Evolutionary conservation across 2,113 vertebrate genomes (phyloP).

Genomic region (Parus major): DNA sequence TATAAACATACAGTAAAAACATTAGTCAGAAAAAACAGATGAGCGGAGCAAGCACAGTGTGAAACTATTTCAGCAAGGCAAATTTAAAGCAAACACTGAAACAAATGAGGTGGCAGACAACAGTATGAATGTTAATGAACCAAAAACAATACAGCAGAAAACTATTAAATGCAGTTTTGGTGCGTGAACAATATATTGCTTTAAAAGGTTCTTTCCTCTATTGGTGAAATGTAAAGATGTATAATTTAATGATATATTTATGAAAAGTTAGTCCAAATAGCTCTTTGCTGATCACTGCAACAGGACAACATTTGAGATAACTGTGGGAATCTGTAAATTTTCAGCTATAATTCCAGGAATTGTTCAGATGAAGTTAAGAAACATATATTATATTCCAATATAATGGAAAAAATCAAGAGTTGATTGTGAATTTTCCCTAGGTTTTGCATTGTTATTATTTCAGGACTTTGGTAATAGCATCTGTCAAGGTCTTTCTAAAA

Average conservation of each 20-base stretch:
- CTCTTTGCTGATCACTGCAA: constrained; percentile 4
- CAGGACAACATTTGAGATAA: not conserved
- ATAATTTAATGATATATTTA: constrained; percentile 1
- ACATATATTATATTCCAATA: not conserved
- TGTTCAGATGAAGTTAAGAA: not conserved
- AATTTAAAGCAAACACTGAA: constrained; percentile 70
- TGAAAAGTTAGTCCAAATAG: constrained; percentile 3
- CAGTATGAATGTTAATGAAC: constrained; percentile 69
- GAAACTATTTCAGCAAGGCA: constrained; percentile 61
- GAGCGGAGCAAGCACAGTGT: constrained; percentile 24
- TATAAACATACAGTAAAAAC: not conserved
- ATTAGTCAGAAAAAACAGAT: constrained; percentile 35
- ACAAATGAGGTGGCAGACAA: constrained; percentile 66
- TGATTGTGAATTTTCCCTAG: not conserved
- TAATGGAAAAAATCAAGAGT: not conserved
- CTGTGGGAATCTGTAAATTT: constrained; percentile 26
- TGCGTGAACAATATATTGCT: constrained; percentile 62
- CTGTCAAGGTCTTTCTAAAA: not conserved
- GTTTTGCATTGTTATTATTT: not conserved
- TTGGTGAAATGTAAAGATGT: constrained; percentile 24
- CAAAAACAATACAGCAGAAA: constrained; percentile 50
- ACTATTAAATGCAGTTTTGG: constrained; percentile 65
- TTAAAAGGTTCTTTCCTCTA: constrained; percentile 45
- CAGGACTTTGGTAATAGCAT: not conserved
- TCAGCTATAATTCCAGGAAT: constrained; percentile 4